Percentiles rank a stretch among this genome's conserved stretches.
phyloP scores from a whole-genome alignment of 2,797 vertebrate species.

The Hypotaenidia philippensis region DNA sequence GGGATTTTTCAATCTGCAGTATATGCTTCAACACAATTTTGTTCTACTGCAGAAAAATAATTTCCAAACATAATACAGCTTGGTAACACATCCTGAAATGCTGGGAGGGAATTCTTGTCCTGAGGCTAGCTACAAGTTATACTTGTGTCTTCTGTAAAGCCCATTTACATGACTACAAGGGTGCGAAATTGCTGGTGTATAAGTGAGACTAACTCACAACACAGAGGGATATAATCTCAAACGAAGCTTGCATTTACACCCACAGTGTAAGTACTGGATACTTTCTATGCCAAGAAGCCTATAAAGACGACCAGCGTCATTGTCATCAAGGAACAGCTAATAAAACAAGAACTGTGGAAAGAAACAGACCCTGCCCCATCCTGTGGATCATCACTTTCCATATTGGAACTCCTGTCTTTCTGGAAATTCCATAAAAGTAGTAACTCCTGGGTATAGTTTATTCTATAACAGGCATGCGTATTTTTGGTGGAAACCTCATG shows the following conservation, averaged over 20 bases:
- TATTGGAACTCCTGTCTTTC: neutral
- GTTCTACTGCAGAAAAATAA: neutral
- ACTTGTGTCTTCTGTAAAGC: neutral
- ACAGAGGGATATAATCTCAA: neutral
- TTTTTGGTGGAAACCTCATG: neutral
- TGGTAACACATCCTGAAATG: neutral
- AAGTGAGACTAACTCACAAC: constrained; percentile 5
- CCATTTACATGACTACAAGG: neutral
- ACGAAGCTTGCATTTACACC: neutral
- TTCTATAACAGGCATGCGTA: neutral
- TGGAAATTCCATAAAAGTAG: neutral
- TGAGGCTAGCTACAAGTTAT: constrained; percentile 20
- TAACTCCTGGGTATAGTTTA: neutral
- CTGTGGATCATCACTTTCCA: neutral
- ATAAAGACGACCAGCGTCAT: neutral
- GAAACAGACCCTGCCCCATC: neutral
- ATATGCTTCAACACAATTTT: neutral
- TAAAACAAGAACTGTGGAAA: neutral
- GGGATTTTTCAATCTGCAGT: constrained; percentile 2
- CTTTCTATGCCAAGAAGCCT: constrained; percentile 4
- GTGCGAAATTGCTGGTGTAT: neutral
- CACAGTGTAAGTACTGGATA: neutral
- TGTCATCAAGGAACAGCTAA: neutral
- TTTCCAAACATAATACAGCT: neutral
- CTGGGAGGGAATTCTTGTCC: neutral